phyloP scores from a whole-genome alignment of 2,113 vertebrate species.

The Cathartes aura region DNA sequence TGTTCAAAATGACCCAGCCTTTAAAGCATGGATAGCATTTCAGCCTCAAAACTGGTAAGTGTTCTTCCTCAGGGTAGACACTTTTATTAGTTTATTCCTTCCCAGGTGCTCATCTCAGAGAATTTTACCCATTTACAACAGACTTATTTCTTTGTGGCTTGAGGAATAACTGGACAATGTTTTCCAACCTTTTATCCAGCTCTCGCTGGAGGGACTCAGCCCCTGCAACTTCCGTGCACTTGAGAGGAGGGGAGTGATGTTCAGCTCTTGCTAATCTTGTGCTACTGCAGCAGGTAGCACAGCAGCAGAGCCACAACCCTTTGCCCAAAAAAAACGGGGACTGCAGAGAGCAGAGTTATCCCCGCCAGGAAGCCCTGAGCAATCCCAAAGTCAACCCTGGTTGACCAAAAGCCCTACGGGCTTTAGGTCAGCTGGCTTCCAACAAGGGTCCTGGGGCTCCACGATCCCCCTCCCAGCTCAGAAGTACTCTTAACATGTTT shows the following conservation, averaged over 20 bases:
- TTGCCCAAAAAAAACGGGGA: too few relatives aligned
- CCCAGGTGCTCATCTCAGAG: background rate
- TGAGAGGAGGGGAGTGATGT: background rate
- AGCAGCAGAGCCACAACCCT: background rate
- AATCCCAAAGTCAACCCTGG: background rate
- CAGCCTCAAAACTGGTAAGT: background rate
- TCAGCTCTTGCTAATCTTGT: background rate
- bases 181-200: background rate
- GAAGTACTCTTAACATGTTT: background rate
- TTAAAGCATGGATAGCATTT: background rate
- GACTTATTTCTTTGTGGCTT: background rate
- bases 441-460: background rate
- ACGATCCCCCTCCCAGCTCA: background rate
- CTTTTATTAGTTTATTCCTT: background rate
- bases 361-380: background rate
- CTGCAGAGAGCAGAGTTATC: background rate
- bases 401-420: background rate
- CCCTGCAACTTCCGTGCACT: background rate
- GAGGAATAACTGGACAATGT: background rate
- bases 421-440: background rate
- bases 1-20: background rate
- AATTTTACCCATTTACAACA: background rate
- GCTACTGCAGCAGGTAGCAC: background rate
- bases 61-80: background rate
- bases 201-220: background rate